Evolutionary conservation across 2,888 invertebrate species (phyloP).

Genomic region (Sesamia inferens): DNA sequence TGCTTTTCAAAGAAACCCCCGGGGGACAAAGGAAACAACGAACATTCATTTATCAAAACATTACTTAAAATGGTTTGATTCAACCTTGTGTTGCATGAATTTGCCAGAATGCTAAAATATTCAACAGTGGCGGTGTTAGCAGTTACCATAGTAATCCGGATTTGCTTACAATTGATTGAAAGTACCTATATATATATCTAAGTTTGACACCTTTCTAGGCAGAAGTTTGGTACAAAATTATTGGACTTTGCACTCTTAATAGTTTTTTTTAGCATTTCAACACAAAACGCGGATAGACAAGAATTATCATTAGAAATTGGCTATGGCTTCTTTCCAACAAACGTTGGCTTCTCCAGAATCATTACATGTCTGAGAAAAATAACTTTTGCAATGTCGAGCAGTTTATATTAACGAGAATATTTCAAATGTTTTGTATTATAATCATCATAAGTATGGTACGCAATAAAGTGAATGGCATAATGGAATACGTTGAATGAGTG

Average conservation of each 20-base stretch:
- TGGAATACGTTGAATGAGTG: conserved; percentile 58
- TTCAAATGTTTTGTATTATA: background rate
- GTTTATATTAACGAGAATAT: conserved; percentile 17
- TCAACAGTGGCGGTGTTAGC: conserved; percentile 20
- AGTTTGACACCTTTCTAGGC: conserved; percentile 12
- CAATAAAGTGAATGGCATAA: conserved; percentile 28
- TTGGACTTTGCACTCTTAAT: too few species aligned
- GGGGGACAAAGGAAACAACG: background rate
- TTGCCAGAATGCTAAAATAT: conserved; percentile 23
- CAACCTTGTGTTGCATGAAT: background rate
- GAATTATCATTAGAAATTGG: conserved; percentile 24
- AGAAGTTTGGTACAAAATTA: background rate
- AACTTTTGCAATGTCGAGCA: conserved; percentile 16
- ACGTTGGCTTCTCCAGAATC: conserved; percentile 34
- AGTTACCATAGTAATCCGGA: conserved; percentile 31
- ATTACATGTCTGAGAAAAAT: conserved; percentile 42
- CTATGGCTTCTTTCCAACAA: conserved; percentile 47
- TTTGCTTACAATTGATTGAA: conserved; percentile 23
- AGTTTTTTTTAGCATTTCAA: conserved; percentile 10
- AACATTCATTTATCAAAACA: background rate
- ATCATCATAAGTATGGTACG: conserved; percentile 10
- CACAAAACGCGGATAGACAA: conserved; percentile 10
- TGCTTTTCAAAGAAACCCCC: conserved; percentile 5
- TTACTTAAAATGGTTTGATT: background rate
- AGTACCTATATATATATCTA: conserved; percentile 7